These are phyloP conservation scores for Momotus momota DNA, from an alignment of 2,797 vertebrate species.

Conservation along the genomic window DNA sequence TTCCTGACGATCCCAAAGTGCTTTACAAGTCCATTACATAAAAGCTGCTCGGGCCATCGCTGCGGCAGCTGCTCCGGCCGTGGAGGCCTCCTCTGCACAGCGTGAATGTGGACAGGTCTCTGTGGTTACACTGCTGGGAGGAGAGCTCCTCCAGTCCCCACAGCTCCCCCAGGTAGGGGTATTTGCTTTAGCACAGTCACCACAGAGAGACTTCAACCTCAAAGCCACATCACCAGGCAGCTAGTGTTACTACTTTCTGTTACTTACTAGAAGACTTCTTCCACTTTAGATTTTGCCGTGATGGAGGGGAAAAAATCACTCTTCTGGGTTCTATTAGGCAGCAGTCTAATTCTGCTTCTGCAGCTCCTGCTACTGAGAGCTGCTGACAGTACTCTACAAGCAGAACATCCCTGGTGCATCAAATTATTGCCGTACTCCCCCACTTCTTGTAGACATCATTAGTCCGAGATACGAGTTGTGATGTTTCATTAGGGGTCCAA, in stretches of 20 bases:
- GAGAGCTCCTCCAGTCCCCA: background rate
- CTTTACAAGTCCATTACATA: background rate
- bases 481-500: background rate
- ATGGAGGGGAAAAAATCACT: background rate
- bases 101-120: rapidly evolving
- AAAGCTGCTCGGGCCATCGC: background rate
- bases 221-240: background rate
- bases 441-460: rapidly evolving
- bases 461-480: background rate
- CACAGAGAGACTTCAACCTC: background rate
- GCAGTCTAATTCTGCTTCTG: background rate
- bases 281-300: background rate
- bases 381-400: background rate
- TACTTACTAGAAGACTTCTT: background rate
- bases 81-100: background rate
- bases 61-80: rapidly evolving
- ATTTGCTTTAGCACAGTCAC: background rate
- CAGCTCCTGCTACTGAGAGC: background rate
- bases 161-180: rapidly evolving
- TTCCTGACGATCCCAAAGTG: background rate
- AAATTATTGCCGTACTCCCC: background rate
- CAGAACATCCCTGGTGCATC: too few species aligned
- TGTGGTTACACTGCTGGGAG: background rate
- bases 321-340: background rate
- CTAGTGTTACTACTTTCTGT: background rate